Evolutionary conservation across 2,797 vertebrate species (phyloP).

Genomic region (Gallinago stenura): DNA sequence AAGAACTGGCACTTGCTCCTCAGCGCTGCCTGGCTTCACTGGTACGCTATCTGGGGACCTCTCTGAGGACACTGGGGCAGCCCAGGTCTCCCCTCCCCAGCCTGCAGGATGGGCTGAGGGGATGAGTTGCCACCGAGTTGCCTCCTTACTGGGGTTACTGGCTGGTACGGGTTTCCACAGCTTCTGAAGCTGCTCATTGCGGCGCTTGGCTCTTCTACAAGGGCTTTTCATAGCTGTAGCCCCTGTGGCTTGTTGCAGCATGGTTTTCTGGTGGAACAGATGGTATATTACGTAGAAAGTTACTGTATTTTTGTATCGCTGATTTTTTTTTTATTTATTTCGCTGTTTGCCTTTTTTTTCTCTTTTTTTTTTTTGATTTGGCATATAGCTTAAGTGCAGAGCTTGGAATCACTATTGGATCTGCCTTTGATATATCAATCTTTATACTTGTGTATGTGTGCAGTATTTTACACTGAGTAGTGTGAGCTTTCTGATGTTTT

Average conservation of each 20-base stretch:
- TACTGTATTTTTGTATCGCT: conserved; percentile 36
- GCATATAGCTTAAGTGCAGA: not conserved
- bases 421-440: not conserved
- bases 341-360: not conserved
- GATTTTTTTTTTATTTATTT: conserved; percentile 30
- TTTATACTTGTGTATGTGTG: not conserved
- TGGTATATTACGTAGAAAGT: conserved; percentile 61
- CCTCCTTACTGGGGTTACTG: not conserved
- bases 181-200: conserved; percentile 30
- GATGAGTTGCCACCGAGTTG: not conserved
- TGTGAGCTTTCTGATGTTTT: not conserved
- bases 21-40: not conserved
- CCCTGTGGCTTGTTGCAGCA: conserved; percentile 61
- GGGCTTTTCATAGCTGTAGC: conserved; percentile 53
- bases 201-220: conserved; percentile 22
- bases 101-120: fast-evolving
- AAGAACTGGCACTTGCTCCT: not conserved
- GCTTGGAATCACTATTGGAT: not conserved
- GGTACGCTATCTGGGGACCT: not conserved
- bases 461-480: not conserved
- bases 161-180: not conserved
- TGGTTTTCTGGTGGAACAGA: conserved; percentile 56
- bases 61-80: too few species aligned
- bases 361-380: not conserved
- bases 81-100: too few species aligned